Conservation (phyloP, 2,797 vertebrate species). For the Antrozous pallidus region DNA sequence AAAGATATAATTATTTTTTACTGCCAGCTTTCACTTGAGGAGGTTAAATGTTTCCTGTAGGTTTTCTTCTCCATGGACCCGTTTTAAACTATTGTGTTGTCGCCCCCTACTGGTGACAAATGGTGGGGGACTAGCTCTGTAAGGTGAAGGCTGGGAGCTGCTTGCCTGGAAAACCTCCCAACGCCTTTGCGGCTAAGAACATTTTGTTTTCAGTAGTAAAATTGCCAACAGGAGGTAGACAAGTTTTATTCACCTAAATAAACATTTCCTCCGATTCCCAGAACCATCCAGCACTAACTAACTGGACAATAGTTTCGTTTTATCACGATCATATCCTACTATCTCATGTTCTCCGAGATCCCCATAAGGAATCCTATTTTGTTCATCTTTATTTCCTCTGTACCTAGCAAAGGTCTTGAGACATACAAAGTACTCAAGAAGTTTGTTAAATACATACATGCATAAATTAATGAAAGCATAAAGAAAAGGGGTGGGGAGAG, state of each 20-base stretch:
- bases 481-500: neutral
- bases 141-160: neutral
- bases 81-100: neutral
- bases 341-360: neutral
- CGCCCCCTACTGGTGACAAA: conserved; percentile 57
- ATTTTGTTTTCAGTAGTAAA: neutral
- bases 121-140: neutral
- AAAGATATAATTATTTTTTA: neutral
- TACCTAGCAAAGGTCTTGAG: neutral
- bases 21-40: neutral
- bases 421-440: neutral
- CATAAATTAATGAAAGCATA: neutral
- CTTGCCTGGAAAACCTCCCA: neutral
- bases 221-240: neutral
- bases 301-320: neutral
- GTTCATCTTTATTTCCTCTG: conserved; percentile 1
- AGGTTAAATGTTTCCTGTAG: neutral
- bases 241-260: neutral
- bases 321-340: neutral
- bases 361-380: neutral
- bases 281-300: neutral
- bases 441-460: neutral
- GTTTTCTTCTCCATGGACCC: neutral
- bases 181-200: neutral
- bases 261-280: neutral